Evolutionary conservation across 2,888 invertebrate species (phyloP), one percentile per base, ranked within the genome.

Genomic region (Schrankia costaestrigalis): DNA sequence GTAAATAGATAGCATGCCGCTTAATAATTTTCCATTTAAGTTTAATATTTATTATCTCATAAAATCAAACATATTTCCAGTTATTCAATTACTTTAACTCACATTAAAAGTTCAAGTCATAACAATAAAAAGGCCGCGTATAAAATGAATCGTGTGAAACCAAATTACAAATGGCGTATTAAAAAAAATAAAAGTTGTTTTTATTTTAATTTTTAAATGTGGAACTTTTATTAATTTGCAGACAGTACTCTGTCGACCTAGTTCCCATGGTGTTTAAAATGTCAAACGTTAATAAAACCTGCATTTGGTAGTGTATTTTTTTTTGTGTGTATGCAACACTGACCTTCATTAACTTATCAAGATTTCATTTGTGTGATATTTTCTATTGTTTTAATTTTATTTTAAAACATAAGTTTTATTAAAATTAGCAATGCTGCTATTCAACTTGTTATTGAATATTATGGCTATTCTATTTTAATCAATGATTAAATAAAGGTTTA

Each of bases 211-310:
- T 35, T 28, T 12, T 23, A 31, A 25, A 10, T 7, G 15, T 26
- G 33, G 42, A 35, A 40, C 33, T 35, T 36, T 6, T 9, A 36
- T 34, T 60, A 42, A 59, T 68, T 56, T 72, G 63, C 53, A 48
- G 52, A 50, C 67, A 22, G 39, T 72, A 56, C 59, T 38, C 43
- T 39, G 42, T 41, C 54, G 72, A 58, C 74, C 73, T 53, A 64
- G 71, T 76, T 76, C 75, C 50, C 76, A 76, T 67, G 53, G 51
- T 46, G 50, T 42, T 45, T 43, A 46, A 56, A 64, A 63, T 68
- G 63, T 56, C 63, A 63, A 57, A 66, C 64, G 60, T 53, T 56
- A 55, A 58, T 49, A 57, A 57, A 56, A 61, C 33, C 35, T 36
- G 37, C 35, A 44, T 40, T 55, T 40, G 38, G 11, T 25, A 10